Conservation (phyloP, 2,113 vertebrate species). For the Microtus richardsoni region DNA sequence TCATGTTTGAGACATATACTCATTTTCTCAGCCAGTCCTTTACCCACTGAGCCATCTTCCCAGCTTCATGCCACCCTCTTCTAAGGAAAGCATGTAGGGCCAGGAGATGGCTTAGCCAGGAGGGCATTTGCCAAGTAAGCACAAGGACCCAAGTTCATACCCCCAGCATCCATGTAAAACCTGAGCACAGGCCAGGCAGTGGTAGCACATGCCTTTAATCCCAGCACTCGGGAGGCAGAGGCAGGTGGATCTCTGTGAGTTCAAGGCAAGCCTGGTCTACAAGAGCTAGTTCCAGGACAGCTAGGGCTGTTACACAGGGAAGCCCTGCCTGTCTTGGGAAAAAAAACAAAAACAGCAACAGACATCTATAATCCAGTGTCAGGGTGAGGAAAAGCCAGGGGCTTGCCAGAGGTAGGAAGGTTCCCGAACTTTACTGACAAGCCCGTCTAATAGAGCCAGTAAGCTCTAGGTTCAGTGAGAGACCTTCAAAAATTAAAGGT, state of each 20-base stretch:
- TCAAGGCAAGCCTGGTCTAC: no score
- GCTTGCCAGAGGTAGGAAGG: background rate
- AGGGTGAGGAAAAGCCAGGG: background rate
- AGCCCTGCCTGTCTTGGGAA: no score
- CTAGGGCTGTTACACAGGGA: no score
- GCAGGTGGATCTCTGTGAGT: no score
- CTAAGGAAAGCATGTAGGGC: background rate
- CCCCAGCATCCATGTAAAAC: background rate
- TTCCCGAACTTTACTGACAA: background rate
- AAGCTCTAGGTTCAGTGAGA: background rate
- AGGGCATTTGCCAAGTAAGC: background rate
- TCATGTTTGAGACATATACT: background rate
- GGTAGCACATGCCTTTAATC: no score
- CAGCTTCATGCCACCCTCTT: background rate
- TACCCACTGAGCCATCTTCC: background rate
- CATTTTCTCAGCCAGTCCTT: background rate
- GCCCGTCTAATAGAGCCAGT: background rate
- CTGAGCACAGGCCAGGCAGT: rapidly evolving
- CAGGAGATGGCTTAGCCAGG: background rate
- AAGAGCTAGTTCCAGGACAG: no score
- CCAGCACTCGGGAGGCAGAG: no score
- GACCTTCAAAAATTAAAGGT: background rate
- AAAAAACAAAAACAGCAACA: no score
- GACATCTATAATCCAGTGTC: background rate
- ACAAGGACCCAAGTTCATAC: background rate